These are phyloP conservation scores for Pomacea canaliculata DNA, from an alignment of 2,888 invertebrate genomes.

Conservation along the genomic window DNA sequence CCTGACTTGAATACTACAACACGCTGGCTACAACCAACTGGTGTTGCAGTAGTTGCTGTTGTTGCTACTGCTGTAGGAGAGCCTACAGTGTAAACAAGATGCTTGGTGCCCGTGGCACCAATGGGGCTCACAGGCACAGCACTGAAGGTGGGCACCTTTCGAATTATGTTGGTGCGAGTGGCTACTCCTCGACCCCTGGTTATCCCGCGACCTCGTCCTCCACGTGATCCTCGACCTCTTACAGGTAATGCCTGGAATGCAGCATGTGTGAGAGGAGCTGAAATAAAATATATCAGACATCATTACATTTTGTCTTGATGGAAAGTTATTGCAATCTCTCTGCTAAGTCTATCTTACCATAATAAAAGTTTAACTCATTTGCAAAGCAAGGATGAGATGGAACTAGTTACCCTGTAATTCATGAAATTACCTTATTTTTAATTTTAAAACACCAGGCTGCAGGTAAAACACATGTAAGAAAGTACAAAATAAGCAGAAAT, in stretches of 20 bases:
- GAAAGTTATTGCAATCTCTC: no score
- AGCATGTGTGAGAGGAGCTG: not conserved
- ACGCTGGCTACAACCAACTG: not conserved
- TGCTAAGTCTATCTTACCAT: no score
- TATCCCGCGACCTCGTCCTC: constrained; percentile 6
- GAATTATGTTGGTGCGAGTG: constrained; percentile 15
- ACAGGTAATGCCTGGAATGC: not conserved
- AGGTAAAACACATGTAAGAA: no score
- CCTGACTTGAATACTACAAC: constrained; percentile 18
- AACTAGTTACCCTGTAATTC: no score
- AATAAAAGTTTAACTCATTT: no score
- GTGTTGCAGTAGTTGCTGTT: not conserved
- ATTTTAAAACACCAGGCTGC: no score
- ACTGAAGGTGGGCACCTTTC: not conserved
- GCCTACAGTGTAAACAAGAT: constrained; percentile 7
- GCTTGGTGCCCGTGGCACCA: not conserved
- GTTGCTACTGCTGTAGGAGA: not conserved
- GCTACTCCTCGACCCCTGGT: constrained; percentile 7
- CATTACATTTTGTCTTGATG: no score
- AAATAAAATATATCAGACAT: no score
- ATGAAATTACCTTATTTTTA: no score
- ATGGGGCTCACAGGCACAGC: not conserved
- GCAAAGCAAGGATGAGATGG: no score
- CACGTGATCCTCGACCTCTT: not conserved
- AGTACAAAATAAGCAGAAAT: no score